Evolutionary conservation across 2,888 invertebrate genomes (phyloP).

Genomic region (Hypena proboscidalis): DNA sequence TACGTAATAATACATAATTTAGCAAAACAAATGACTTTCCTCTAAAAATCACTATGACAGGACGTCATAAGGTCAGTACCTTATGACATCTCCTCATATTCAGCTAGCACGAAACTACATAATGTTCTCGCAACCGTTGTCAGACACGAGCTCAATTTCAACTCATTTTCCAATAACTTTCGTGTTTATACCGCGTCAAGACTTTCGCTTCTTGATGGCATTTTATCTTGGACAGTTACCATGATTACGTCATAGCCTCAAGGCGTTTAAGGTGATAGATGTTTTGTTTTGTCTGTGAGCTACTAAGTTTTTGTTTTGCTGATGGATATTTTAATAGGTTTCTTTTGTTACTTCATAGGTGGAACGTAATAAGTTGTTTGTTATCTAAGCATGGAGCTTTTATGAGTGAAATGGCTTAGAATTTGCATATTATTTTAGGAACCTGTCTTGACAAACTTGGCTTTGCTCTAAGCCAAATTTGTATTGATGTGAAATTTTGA

Average conservation of each 20-base stretch:
- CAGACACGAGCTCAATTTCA: slow-evolving; percentile 9
- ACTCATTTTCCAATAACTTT: slow-evolving; percentile 33
- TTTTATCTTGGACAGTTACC: slow-evolving; percentile 20
- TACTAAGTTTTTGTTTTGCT: slow-evolving; percentile 1
- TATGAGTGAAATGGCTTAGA: not conserved
- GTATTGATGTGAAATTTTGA: too few relatives aligned
- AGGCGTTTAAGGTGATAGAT: slow-evolving; percentile 2
- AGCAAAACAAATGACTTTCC: too few relatives aligned
- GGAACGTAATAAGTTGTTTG: too few relatives aligned
- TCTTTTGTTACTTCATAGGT: too few relatives aligned
- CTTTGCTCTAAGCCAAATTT: not conserved
- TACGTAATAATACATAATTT: too few relatives aligned
- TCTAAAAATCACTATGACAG: too few relatives aligned
- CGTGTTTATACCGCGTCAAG: slow-evolving; percentile 34
- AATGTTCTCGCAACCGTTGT: slow-evolving; percentile 1
- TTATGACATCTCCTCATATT: too few relatives aligned
- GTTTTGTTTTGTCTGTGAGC: slow-evolving; percentile 1
- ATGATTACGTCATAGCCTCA: slow-evolving; percentile 18
- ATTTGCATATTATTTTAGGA: not conserved
- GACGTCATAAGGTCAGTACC: too few relatives aligned
- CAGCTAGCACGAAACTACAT: too few relatives aligned
- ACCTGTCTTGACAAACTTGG: not conserved
- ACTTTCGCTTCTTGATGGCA: slow-evolving; percentile 36
- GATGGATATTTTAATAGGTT: too few relatives aligned
- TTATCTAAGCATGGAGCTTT: too few relatives aligned